Percentiles rank a stretch among this genome's conserved stretches.
Conservation (phyloP, 92 coral and sea anemone species). For the Nematostella vectensis region DNA sequence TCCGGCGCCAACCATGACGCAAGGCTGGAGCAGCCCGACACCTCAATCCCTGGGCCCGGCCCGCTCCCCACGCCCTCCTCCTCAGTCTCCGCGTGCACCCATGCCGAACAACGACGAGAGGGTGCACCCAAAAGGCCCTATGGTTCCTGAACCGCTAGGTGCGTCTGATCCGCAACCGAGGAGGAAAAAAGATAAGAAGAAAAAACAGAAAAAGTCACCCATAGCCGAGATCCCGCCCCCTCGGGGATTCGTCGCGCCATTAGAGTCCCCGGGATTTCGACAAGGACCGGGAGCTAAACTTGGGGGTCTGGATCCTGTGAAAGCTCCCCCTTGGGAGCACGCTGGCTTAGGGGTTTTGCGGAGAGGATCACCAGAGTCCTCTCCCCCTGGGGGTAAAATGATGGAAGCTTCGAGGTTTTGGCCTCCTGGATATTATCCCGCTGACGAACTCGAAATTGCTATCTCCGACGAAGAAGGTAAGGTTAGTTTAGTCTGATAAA, state of each 20-base stretch:
- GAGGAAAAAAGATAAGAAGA: slow-evolving; percentile 55
- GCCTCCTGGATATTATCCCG: slow-evolving; percentile 3
- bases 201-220: slow-evolving; percentile 34
- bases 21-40: slow-evolving; percentile 1
- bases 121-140: background rate
- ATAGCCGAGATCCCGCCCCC: slow-evolving; percentile 32
- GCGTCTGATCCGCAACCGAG: slow-evolving; percentile 10
- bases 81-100: background rate
- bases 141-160: slow-evolving; percentile 2
- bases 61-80: slow-evolving; percentile 1
- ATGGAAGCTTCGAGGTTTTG: slow-evolving; percentile 12
- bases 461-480: slow-evolving; percentile 22
- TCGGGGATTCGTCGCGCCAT: slow-evolving; percentile 65
- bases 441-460: slow-evolving; percentile 21
- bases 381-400: slow-evolving; percentile 11
- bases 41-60: background rate
- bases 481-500: background rate
- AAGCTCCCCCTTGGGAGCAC: slow-evolving; percentile 79
- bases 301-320: slow-evolving; percentile 48
- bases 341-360: slow-evolving; percentile 48
- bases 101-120: background rate
- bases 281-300: slow-evolving; percentile 52
- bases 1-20: slow-evolving; percentile 3
- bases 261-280: slow-evolving; percentile 45
- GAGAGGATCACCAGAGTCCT: slow-evolving; percentile 47